Base-by-base conservation (phyloP, 2,113 vertebrate genomes). In the Circaetus gallicus region DNA sequence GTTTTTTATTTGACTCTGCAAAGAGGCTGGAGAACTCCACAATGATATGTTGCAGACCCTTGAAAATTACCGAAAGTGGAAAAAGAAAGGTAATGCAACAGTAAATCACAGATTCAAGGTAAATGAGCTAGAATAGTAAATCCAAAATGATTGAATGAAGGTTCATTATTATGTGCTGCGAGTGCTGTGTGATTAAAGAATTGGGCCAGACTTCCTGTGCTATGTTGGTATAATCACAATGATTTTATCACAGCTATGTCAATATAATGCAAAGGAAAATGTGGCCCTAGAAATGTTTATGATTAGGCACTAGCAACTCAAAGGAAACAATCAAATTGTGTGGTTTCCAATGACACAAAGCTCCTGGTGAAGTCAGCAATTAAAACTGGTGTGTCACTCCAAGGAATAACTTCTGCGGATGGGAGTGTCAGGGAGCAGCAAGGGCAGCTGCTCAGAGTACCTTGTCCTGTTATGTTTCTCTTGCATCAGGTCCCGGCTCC, bases 401-500 rank as follows among this genome's bases (percentile, higher is more conserved):
- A 14, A 22, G 40, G 42, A 71, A 12, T 14, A 24, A 16, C 14
- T 21, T 40, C 26, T 55, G 69, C 4, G 17, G 31, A 19, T 28
- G 56, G 36, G n/a, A 45, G 25, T 7, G 22, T 22, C 11, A 2
- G 58, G 22, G 52, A 76, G 67, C 61, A 52, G 73, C 11, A 5
- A 5, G 36, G 49, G 45, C 1, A 0, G 67, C 36, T 42, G 49
- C 50, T 24, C 11, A 1, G 40, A 11, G 21, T 15, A 17, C 43
- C 56, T 65, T 2, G 0, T 42, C 38, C 49, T 25, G 21, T 42
- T 17, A 4, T 0, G 3, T 40, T 49, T 43, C 42, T 65, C 11
- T 10, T 36, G 25, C 7, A 4, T 18, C 67, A 22, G 16, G 47
- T 58, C 34, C 29, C 55, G 45, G 34, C 25, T 69, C 19, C 36